A percentile compares a stretch with the other conserved stretches of the same genome.
Conservation (phyloP, 2,113 vertebrate species). For the Strix uralensis region DNA sequence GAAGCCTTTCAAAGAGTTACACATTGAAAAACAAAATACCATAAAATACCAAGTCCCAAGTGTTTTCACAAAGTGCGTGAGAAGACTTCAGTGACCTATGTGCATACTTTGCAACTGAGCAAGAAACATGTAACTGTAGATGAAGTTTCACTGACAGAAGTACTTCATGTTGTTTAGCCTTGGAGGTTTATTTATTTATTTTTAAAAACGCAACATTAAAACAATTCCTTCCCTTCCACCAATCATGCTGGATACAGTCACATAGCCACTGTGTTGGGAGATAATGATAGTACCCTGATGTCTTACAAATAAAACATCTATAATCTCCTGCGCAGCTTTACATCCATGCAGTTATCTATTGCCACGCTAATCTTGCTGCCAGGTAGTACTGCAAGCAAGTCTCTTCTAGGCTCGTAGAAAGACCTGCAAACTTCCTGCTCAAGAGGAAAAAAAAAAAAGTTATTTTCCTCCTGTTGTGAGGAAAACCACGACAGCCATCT, state of each 20-base stretch:
- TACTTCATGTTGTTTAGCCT: not conserved
- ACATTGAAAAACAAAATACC: not conserved
- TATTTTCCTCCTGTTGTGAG: not conserved
- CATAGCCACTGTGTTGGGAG: not conserved
- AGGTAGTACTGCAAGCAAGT: not conserved
- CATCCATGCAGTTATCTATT: not conserved
- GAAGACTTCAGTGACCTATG: not conserved
- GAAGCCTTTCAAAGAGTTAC: not conserved
- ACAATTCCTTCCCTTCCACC: not conserved
- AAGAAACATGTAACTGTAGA: not conserved
- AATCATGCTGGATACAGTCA: not conserved
- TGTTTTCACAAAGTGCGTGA: not conserved
- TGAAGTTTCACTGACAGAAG: not conserved
- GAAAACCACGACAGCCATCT: not conserved
- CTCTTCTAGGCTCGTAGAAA: not conserved
- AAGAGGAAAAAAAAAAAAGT: not conserved
- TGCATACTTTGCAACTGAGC: not conserved
- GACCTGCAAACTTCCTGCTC: not conserved
- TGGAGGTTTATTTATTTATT: not conserved
- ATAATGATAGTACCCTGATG: not conserved
- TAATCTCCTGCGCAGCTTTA: not conserved
- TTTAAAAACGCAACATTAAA: not conserved
- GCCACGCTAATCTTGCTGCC: not conserved
- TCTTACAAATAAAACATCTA: not conserved
- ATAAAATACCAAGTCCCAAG: not conserved